Evolutionary conservation across 2,888 invertebrate genomes (phyloP), one percentile per base, ranked within the genome.

Genomic region (Rhagonycha lutea): DNA sequence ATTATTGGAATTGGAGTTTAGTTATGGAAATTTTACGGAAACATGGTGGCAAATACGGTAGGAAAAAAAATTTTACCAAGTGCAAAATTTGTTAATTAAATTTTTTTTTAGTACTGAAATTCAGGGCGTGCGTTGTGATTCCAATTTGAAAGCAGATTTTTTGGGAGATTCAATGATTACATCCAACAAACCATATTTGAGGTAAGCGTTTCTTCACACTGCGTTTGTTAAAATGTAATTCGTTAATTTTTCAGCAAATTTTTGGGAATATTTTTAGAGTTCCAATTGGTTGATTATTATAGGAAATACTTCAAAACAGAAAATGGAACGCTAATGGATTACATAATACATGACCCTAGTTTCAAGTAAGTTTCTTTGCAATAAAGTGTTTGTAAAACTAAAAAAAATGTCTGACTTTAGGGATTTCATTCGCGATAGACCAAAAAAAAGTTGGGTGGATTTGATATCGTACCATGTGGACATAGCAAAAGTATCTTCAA

Each of bases 181-280:
- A 62, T 87, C 88, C 62, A 91, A 91, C 84, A 89, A 89, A 82
- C 91, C 91, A 70, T 90, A 88, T 80, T 87, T 91, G 80, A 90
- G 89, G 90, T 90, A 85, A 84, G 87, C 78, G 65, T 61, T 71
- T 24, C 14, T 70, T 29, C 62, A 60, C 61, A n/a, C 9, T 62
- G 14, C 23, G 2, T 28, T 14, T 61, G 11, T 62, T 14, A 61
- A 23, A n/a, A 32, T 28, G 12, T 24, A 14, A 60, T 23, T 61
- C n/a, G 11, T 60, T 23, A 12, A 63, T 79, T 70, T 89, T 89
- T 23, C 85, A 91, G 91, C 60, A 90, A 91, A 87, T 91, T 91
- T 80, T 87, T 91, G 86, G 91, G 90, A 0, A 83, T 88, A 1
- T 88, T 91, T 74, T 81, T 91, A 18, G 91, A 91, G 81, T 91